A percentile compares a stretch with the other conserved stretches of the same genome.
Conservation (phyloP, 2,797 vertebrate species). For the Sebastes nivosus region DNA sequence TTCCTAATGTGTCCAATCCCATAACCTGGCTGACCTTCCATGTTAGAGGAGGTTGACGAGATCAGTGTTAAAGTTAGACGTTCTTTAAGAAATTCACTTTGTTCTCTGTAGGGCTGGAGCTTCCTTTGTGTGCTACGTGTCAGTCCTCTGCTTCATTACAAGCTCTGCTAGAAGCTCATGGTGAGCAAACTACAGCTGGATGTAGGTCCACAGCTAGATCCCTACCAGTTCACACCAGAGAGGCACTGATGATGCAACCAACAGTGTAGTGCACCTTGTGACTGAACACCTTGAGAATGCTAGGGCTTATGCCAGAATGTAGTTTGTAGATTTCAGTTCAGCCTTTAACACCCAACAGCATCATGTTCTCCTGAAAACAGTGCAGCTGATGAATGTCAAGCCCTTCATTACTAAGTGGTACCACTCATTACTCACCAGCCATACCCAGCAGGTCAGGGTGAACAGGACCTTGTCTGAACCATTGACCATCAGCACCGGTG, state of each 20-base stretch:
- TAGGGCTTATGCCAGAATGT: not conserved
- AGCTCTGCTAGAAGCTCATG: not conserved
- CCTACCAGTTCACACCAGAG: not conserved
- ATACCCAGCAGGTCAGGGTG: not conserved
- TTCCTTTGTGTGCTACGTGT: constrained; percentile 28
- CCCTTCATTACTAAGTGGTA: not conserved
- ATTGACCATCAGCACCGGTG: not conserved
- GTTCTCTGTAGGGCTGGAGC: not conserved
- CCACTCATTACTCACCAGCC: not conserved
- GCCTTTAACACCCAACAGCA: not conserved
- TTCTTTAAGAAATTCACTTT: constrained; percentile 43
- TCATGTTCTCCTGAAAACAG: not conserved
- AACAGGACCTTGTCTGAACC: not conserved
- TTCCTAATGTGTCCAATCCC: constrained; percentile 72
- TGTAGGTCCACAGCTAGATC: not conserved
- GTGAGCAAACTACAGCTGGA: not conserved
- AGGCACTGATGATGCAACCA: not conserved
- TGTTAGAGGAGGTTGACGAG: constrained; percentile 59
- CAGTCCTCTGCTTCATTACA: not conserved
- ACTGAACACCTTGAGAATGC: not conserved
- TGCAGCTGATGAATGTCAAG: not conserved
- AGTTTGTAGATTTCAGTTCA: not conserved
- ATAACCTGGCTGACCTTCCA: constrained; percentile 65
- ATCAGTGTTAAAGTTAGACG: constrained; percentile 57
- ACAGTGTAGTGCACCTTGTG: not conserved